phyloP scores from a whole-genome alignment of 2,113 vertebrate genomes.

The Dermatemys mawii region DNA sequence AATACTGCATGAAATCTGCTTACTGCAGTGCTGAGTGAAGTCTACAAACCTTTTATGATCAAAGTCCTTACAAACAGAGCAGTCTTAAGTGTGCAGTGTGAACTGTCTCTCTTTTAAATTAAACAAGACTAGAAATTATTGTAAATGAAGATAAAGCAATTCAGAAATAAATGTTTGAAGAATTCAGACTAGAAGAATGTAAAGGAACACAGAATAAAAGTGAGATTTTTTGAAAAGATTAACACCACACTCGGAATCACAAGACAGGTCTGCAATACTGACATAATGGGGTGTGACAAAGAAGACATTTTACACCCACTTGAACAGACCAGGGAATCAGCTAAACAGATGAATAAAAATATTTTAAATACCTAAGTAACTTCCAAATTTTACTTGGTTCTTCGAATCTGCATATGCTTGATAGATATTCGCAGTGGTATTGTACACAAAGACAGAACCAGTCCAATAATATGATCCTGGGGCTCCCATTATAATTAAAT shows the following conservation, averaged over 20 bases:
- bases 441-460: slow-evolving; percentile 91
- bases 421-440: slow-evolving; percentile 79
- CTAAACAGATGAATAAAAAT: neutral
- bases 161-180: neutral
- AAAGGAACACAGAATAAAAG: neutral
- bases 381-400: slow-evolving; percentile 87
- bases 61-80: neutral
- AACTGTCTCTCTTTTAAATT: neutral
- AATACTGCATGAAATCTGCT: neutral
- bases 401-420: slow-evolving; percentile 82
- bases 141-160: neutral
- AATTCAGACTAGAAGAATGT: neutral
- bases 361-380: slow-evolving; percentile 89
- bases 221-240: neutral
- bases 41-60: neutral
- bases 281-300: neutral
- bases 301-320: neutral
- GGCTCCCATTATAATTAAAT: slow-evolving; percentile 94
- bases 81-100: neutral
- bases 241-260: neutral
- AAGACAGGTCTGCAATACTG: neutral
- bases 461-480: slow-evolving; percentile 94
- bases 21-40: neutral
- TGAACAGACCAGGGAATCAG: neutral
- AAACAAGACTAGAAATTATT: neutral